These are phyloP conservation scores for Stictonetta naevosa DNA, from an alignment of 2,113 vertebrate genomes.

Conservation along the genomic window DNA sequence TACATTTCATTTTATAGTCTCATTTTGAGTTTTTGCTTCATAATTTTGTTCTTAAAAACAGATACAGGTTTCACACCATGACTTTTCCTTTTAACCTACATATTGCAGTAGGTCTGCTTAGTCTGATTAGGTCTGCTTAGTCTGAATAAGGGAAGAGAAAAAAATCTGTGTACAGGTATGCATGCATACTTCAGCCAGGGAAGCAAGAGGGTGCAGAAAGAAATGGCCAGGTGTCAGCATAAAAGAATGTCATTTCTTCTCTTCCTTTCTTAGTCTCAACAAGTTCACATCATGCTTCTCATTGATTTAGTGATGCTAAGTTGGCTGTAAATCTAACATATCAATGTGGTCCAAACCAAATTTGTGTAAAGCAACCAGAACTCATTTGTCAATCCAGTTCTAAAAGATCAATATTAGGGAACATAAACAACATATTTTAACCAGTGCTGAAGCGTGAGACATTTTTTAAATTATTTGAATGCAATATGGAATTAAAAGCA, in stretches of 20 bases:
- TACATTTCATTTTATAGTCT: background rate
- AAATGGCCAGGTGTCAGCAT: background rate
- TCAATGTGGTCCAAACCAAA: background rate
- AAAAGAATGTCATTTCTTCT: background rate
- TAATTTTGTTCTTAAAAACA: background rate
- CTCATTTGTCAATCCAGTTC: background rate
- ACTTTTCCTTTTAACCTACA: background rate
- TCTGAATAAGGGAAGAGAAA: background rate
- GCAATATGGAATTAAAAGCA: background rate
- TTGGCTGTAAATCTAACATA: background rate
- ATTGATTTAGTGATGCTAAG: background rate
- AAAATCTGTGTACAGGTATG: background rate
- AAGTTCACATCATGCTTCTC: background rate
- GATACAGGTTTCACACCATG: background rate
- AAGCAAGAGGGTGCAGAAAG: background rate
- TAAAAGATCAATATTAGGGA: background rate
- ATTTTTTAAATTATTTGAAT: background rate
- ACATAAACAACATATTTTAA: background rate
- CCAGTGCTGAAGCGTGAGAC: background rate
- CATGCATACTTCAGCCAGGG: rapidly evolving
- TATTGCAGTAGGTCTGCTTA: background rate
- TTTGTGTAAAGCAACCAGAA: background rate
- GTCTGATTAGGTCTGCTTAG: background rate
- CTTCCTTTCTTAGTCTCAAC: background rate
- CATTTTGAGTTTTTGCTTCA: background rate